Base-by-base conservation (phyloP, 2,888 invertebrate species). In the Anagyrus pseudococci region DNA sequence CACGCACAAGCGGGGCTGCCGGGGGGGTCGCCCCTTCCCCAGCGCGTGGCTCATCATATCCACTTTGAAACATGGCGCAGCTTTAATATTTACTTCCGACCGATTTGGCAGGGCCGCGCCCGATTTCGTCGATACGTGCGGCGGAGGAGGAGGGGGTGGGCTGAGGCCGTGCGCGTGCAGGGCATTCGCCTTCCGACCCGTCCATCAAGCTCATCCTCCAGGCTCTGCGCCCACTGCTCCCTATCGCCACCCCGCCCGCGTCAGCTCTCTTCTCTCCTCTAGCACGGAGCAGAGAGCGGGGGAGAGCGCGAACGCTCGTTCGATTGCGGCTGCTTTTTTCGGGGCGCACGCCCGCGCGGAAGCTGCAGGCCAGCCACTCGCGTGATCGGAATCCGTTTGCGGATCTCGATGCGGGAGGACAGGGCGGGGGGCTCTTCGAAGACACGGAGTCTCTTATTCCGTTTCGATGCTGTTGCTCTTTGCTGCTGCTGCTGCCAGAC, bases 371-470 rank as follows among this genome's bases (percentile, higher is more conserved):
- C 33, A 15, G 47, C 63, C 54, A 37, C 63, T n/a, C n/a, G n/a
- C n/a, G 54, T 54, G 58, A 63, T 58, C 58, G 49, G 58, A 58
- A 63, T 54, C 50, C 56, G 50, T 40, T 56, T 46, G 26, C 46
- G n/a, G 29, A 44, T 54, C 58, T 54, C 44, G 49, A 54, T n/a
- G n/a, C n/a, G n/a, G n/a, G n/a, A n/a, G n/a, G n/a, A n/a, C n/a
- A n/a, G n/a, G n/a, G 26, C 25, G 41, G 1, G 13, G 2, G 25
- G 52, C 60, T 57, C 65, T 65, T 67, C 52, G 57, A 70, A 66
- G 62, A 65, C 29, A 8, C 49, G 69, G 66, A 66, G 71, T 68
- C 58, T 69, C 70, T 70, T 47, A 70, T 66, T 60, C 25, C n/a
- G n/a, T n/a, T n/a, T n/a, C n/a, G 17, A 49, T 7, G 37, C 37